Base-by-base conservation (phyloP, 2,888 invertebrate species). In the Microdon myrmicae region DNA sequence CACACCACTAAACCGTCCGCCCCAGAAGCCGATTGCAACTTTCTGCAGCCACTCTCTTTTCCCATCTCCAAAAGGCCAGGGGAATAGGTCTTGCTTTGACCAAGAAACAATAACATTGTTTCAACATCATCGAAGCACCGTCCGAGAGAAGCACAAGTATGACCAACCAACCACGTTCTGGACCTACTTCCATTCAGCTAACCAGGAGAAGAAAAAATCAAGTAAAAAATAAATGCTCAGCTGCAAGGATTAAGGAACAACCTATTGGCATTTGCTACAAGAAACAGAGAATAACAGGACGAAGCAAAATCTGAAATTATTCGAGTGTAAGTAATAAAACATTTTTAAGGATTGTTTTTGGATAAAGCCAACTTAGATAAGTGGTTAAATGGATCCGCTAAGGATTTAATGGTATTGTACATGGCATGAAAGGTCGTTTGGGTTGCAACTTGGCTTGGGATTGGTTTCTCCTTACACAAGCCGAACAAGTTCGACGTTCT, bases 311-410 rank as follows among this genome's bases (percentile, higher is more conserved):
- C 58, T 58, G 47, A 59, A 66, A 59, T 67, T 59, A 67, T 67
- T 59, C 59, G 54, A 59, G 45, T 49, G 59, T 48, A 67, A 67
- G 59, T 59, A 67, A 67, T 59, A 59, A 67, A 67, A 59, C 54
- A 59, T 67, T 59, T 54, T 59, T 54, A 54, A 67, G 59, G 59
- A 67, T 67, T 67, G 54, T 67, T 54, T 66, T 59, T 54, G 48
- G 66, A 67, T 67, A 67, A 64, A 51, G 64, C 56, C 56, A 58
- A 64, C 64, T 64, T 47, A 64, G 56, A 64, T 64, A 64, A 64
- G 64, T 64, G 64, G 64, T 64, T 64, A 64, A 64, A 64, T 53
- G 64, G 64, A 64, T 64, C 64, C 58, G 64, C 58, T 53, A 49
- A 56, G 61, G 61, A 56, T 64, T 64, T 64, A 64, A 64, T 64